Evolutionary conservation across 2,113 vertebrate genomes (phyloP), one percentile per base, ranked within the genome.

Genomic region (Meleagris gallopavo): DNA sequence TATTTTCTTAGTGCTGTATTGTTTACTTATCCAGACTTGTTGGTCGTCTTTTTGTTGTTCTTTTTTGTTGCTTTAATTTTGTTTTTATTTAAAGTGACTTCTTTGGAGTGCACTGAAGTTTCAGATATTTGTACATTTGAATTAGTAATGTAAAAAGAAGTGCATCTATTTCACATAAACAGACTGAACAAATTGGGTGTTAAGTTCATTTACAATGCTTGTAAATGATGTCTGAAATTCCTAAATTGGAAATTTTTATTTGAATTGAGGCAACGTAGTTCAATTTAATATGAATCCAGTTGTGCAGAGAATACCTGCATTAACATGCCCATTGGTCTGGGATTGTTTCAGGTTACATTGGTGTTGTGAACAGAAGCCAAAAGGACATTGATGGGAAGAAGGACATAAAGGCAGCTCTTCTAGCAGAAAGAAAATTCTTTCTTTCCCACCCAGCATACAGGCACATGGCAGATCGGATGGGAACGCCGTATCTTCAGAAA

Each of bases 351-450:
- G 99, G 99, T 36, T 99, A 99, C 83, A 98, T 99, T 61, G 99
- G 99, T 12, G 99, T 99, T 73, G 99, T 99, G 89, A 99, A 99
- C 97, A 98, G 99, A 81, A 99, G 99, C 96, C 99, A 99, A 97
- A 99, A 99, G 93, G 99, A 99, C 93, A 99, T 99, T 4, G 99
- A 99, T 84, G 99, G 99, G 36, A 99, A 97, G 94, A 99, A 99
- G 96, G 99, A 99, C 96, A 99, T 99, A 91, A 98, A 98, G 2
- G 98, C 97, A 13, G 99, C 99, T 18, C 90, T 99, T 96, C 98
- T 98, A 1, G 99, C 99, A 11, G 99, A 99, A 97, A 98, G 99
- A 91, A 99, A 99, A 96, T 99, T 99, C 93, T 99, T 99, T 93
- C 98, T 99, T 46, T 99, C 99, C 13, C 99, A 99, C 91, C 99